Base-by-base conservation (phyloP, 2,113 vertebrate genomes). In the Albula glossodonta region DNA sequence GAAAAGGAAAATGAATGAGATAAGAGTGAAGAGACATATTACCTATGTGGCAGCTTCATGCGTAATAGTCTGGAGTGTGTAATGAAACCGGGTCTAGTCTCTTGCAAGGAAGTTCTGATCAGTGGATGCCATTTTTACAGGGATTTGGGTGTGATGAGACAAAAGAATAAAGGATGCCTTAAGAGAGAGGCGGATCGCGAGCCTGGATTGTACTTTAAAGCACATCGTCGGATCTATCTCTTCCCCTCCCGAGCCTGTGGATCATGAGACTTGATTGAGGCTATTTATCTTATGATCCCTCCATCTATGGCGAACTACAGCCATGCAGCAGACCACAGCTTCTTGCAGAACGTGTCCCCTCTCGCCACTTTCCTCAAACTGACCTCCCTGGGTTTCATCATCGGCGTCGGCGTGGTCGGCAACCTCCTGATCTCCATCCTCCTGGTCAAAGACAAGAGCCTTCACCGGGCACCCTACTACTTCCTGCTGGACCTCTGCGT, bases 261-360 rank as follows among this genome's bases (percentile, higher is more conserved):
- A 99, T 97, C 97, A 97, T 97, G 97, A 99, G 96, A 98, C 97
- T 98, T 96, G 96, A 98, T 96, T 99, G 96, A 99, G 96, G 22
- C 97, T 96, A 97, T 95, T 96, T 94, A 95, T 96, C 96, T 97
- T 97, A 98, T 97, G 97, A 96, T 98, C 97, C 97, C 97, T 98
- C 98, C 96, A 99, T 99, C 98, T 99, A 99, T 99, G 98, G 98
- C 98, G 98, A 99, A 99, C 97, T 98, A 99, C 97, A 99, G 98
- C 97, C 98, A 99, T 99, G 98, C 98, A 98, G 97, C 97, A 96
- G 98, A 99, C 98, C 95, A 96, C 93, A 99, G 97, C 97, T 98
- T 99, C 97, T 97, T 99, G 96, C 98, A 99, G 96, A 99, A 97
- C 96, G 97, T 99, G 91, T 99, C 98, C 96, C 99, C 98, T 96